A percentile compares a stretch with the other conserved stretches of the same genome.
These are phyloP conservation scores for Centropus unirufus DNA, from an alignment of 2,113 vertebrate species.

Conservation along the genomic window DNA sequence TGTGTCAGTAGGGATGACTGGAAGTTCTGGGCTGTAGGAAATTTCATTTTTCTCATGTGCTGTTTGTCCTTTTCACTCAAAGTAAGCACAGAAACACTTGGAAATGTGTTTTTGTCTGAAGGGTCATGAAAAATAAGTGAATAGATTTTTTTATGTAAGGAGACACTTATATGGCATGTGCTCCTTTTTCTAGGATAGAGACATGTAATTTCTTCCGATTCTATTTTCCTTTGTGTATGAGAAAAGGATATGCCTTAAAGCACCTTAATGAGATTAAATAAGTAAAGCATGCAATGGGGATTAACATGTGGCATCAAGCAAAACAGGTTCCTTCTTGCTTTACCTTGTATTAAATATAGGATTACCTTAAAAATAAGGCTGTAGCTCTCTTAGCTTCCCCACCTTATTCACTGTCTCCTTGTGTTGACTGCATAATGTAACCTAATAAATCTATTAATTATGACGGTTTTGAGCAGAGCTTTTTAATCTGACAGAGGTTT, in stretches of 20 bases:
- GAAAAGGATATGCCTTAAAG: neutral
- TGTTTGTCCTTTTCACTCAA: neutral
- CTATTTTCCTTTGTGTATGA: neutral
- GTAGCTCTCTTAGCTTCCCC: neutral
- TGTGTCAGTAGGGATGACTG: neutral
- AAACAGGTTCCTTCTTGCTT: slow-evolving; percentile 41
- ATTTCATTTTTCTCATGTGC: neutral
- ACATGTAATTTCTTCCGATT: neutral
- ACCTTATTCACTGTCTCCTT: neutral
- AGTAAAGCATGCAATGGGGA: neutral
- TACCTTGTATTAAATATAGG: neutral
- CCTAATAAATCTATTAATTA: neutral
- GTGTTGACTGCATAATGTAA: neutral
- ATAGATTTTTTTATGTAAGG: neutral
- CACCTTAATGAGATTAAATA: neutral
- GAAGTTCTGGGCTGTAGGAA: neutral
- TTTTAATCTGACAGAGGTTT: neutral
- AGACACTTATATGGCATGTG: neutral
- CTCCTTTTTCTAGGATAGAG: neutral
- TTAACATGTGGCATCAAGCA: neutral
- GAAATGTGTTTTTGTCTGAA: neutral
- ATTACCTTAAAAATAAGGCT: neutral
- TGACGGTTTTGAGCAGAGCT: neutral
- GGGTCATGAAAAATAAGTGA: neutral
- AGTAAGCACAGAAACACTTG: neutral